Conservation (phyloP, 2,113 vertebrate genomes). For the Anolis carolinensis region DNA sequence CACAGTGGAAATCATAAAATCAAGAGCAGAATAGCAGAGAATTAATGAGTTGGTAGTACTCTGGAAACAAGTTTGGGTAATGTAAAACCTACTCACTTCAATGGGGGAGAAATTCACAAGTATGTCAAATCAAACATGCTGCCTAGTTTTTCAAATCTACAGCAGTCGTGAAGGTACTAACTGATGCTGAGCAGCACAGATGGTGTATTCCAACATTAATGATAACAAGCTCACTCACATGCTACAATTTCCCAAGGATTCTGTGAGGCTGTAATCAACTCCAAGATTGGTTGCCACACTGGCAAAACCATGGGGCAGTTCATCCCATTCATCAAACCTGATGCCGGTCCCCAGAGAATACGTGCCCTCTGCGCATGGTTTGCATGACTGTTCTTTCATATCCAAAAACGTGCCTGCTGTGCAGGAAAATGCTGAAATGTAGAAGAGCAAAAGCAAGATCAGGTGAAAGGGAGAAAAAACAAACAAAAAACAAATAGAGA, state of each 20-base stretch:
- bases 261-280: constrained; percentile 35
- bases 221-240: constrained; percentile 76
- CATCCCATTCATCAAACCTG: constrained; percentile 92
- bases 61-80: neutral
- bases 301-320: constrained; percentile 87
- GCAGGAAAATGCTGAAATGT: constrained; percentile 89
- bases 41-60: neutral
- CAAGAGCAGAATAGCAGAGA: neutral
- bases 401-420: constrained; percentile 90
- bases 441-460: neutral
- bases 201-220: neutral
- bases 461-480: neutral
- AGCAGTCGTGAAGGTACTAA: neutral
- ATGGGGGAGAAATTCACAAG: neutral
- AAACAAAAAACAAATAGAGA: neutral
- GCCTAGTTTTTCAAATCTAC: neutral
- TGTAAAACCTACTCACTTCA: neutral
- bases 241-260: constrained; percentile 79
- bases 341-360: constrained; percentile 91
- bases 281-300: constrained; percentile 81
- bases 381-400: constrained; percentile 90
- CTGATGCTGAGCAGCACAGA: neutral
- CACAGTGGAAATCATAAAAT: neutral
- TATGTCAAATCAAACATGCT: neutral
- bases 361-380: constrained; percentile 84